Evolutionary conservation across 2,888 invertebrate species (phyloP), one percentile per base, ranked within the genome.

Genomic region (Hoplodrina blanda): DNA sequence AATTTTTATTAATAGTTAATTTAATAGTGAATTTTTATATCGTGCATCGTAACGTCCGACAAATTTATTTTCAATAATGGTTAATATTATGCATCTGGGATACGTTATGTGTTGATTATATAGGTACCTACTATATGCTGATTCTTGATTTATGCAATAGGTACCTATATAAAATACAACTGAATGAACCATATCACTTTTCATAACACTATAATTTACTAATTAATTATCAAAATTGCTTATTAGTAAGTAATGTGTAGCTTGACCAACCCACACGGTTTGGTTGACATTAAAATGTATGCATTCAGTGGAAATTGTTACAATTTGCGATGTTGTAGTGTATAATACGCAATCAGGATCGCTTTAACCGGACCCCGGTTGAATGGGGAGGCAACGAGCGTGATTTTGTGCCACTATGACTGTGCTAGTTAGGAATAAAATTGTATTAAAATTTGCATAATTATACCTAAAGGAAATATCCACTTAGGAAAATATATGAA

Each of bases 341-440:
- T 88, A 89, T 89, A 90, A 89, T 90, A 90, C 86, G 91, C 91
- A 93, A 92, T 92, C 92, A 93, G 89, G 88, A 88, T 87, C 90
- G 87, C 89, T 92, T 92, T 90, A 91, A 90, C 87, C 80, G 86
- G 83, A 77, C 84, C 63, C 73, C 85, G 82, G 80, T 84, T 92
- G 91, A 92, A 92, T 92, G 73, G 90, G 77, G 62, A 73, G 74
- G 74, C 85, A 91, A 91, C 87, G 90, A 91, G 89, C 87, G 78
- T 88, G 82, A 88, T 89, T 88, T 85, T 85, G 71, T 80, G 79
- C 81, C 81, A 83, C 85, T 85, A 84, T 82, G 77, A 73, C 75
- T 75, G 76, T 68, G 73, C 78, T 77, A 78, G 76, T 73, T 73
- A 59, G 61, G 65, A 17, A 67, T 66, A 69, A 78, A 74, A 72